Conservation (phyloP, 2,797 vertebrate genomes). For the Mareca strepera region DNA sequence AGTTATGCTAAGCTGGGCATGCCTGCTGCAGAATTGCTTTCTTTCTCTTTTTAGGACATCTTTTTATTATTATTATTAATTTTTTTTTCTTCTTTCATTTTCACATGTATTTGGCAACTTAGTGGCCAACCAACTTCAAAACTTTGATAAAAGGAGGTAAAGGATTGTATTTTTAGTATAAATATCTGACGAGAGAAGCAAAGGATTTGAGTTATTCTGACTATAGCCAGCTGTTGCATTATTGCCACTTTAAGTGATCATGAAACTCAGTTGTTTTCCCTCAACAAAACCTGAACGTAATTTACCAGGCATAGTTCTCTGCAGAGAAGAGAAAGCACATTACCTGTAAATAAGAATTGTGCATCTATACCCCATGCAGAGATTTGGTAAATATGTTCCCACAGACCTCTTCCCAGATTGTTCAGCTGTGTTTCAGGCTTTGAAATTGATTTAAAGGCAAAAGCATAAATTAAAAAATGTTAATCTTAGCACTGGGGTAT, state of each 20-base stretch:
- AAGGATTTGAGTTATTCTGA: not conserved
- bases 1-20: not conserved
- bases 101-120: not conserved
- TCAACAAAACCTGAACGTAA: not conserved
- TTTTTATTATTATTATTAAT: not conserved
- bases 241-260: not conserved
- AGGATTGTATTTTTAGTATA: not conserved
- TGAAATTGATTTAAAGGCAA: not conserved
- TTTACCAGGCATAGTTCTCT: not conserved
- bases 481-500: not conserved
- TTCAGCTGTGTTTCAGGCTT: not conserved
- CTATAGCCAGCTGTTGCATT: not conserved
- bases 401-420: not conserved
- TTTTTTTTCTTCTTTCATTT: not conserved
- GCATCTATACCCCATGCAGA: not conserved
- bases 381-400: not conserved
- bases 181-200: not conserved
- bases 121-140: not conserved
- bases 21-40: not conserved
- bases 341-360: not conserved
- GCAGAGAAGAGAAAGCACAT: not conserved
- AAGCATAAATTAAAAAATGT: not conserved
- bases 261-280: not conserved
- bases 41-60: not conserved
- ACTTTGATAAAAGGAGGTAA: not conserved